A percentile compares a stretch with the other conserved stretches of the same genome.
Conservation (phyloP, 2,113 vertebrate species). For the Sturnira hondurensis region DNA sequence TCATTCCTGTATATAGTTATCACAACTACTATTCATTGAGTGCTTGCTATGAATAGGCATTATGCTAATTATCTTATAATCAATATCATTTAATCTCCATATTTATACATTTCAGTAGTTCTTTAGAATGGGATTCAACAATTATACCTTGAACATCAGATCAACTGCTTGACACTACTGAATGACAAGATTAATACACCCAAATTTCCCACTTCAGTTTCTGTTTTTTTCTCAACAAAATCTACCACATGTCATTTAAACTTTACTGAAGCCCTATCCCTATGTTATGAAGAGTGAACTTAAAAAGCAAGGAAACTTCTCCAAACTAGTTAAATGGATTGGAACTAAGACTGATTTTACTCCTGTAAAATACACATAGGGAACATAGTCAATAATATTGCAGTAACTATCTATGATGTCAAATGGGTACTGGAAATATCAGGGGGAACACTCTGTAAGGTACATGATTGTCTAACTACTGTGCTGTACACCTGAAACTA, state of each 20-base stretch:
- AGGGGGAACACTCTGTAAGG: too few relatives aligned
- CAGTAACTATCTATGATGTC: too few relatives aligned
- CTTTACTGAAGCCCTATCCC: neutral
- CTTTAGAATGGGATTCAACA: neutral
- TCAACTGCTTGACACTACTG: neutral
- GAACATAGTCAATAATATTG: too few relatives aligned
- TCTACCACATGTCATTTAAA: neutral
- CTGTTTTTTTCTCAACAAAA: neutral
- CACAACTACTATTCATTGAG: neutral
- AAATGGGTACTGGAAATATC: too few relatives aligned
- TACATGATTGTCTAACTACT: too few relatives aligned
- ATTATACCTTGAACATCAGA: neutral
- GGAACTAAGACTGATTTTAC: neutral
- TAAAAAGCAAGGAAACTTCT: conserved; percentile 1
- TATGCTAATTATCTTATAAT: neutral
- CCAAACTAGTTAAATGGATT: neutral
- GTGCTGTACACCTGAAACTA: too few relatives aligned
- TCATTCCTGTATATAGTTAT: neutral
- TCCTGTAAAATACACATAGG: neutral
- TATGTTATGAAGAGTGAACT: neutral
- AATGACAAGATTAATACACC: neutral
- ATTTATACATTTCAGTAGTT: neutral
- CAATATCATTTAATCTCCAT: neutral
- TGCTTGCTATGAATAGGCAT: neutral
- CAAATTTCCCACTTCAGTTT: neutral